Evolutionary conservation across 2,797 vertebrate genomes (phyloP).

Genomic region (Dendrocincla tyrannina): DNA sequence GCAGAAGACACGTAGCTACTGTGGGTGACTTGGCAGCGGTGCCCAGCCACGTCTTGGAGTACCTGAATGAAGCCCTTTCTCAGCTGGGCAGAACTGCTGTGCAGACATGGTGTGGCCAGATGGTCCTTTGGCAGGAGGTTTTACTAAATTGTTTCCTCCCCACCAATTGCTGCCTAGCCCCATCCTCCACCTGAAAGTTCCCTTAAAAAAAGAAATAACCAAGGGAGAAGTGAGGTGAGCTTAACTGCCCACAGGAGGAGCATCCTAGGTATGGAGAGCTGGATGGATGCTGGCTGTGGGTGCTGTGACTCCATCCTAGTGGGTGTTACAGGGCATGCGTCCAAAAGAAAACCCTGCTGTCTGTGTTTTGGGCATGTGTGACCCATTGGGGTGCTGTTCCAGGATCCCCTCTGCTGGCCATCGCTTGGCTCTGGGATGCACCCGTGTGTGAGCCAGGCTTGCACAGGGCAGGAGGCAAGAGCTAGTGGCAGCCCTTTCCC

Average conservation of each 20-base stretch:
- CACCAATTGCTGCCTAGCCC: neutral
- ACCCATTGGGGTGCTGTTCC: fast-evolving
- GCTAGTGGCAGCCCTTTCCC: no score
- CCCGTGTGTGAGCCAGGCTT: neutral
- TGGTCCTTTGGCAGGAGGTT: neutral
- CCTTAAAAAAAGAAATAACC: neutral
- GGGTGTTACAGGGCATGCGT: neutral
- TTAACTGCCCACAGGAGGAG: neutral
- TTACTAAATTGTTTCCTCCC: neutral
- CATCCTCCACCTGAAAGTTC: neutral
- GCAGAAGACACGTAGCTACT: neutral
- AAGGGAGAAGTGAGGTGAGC: neutral
- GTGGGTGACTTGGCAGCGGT: neutral
- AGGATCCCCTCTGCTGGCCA: fast-evolving
- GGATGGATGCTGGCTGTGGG: neutral
- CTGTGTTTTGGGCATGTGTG: neutral
- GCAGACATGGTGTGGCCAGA: neutral
- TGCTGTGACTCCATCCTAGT: neutral
- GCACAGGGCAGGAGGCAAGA: fast-evolving
- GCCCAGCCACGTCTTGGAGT: neutral
- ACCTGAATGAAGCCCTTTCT: neutral
- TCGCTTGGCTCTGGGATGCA: neutral
- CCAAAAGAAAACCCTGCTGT: neutral
- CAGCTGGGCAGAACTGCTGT: neutral
- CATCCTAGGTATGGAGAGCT: neutral